Conservation (phyloP, 2,888 invertebrate species). For the Fragum whitleyi region DNA sequence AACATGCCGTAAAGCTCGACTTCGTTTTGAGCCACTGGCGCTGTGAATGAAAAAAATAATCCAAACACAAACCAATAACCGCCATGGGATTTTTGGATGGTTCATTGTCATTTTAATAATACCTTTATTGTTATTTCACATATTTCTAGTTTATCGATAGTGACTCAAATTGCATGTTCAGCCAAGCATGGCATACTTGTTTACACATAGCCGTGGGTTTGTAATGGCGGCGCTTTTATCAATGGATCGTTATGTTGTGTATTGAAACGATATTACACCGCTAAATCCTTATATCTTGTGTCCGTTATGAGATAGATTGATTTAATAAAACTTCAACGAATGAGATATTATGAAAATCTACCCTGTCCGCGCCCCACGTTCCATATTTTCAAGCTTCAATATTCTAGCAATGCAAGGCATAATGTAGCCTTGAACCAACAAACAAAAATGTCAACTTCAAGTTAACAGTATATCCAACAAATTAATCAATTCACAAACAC, state of each 20-base stretch:
- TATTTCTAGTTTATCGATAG: slow-evolving; percentile 14
- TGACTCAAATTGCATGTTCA: slow-evolving; percentile 28
- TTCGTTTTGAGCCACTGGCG: slow-evolving; percentile 1
- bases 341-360: too few species aligned
- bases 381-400: too few species aligned
- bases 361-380: too few species aligned
- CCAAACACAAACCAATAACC: slow-evolving; percentile 2
- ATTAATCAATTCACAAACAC: too few species aligned
- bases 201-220: slow-evolving; percentile 41
- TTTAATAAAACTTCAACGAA: too few species aligned
- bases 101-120: slow-evolving; percentile 14
- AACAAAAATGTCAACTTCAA: slow-evolving; percentile 46
- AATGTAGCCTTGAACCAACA: slow-evolving; percentile 50
- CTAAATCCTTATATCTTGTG: too few species aligned
- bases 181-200: slow-evolving; percentile 31
- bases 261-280: too few species aligned
- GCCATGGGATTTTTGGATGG: background rate
- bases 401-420: background rate
- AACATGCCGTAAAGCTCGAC: slow-evolving; percentile 8
- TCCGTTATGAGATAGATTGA: too few species aligned
- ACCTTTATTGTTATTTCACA: slow-evolving; percentile 11
- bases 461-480: slow-evolving; percentile 34
- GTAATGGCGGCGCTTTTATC: slow-evolving; percentile 58
- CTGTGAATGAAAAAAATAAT: background rate
- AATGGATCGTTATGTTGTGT: slow-evolving; percentile 32